A percentile compares a stretch with the other conserved stretches of the same genome.
These are phyloP conservation scores for Eremobia ochroleuca DNA, from an alignment of 2,888 invertebrate genomes.

Conservation along the genomic window DNA sequence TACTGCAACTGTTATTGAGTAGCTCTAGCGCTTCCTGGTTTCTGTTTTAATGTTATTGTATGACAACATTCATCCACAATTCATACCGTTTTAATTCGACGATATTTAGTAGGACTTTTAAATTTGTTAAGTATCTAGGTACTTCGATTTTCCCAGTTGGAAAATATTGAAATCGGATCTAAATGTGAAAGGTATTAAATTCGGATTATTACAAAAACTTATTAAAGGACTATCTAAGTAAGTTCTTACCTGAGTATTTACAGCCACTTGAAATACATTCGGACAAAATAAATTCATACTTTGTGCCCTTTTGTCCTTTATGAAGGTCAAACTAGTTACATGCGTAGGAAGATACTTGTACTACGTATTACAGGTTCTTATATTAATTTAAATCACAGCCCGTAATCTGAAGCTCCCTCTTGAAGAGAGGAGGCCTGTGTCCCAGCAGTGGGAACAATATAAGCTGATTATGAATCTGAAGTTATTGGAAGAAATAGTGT, in stretches of 20 bases:
- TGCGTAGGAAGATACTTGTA: background rate
- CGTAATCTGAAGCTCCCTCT: too few relatives aligned
- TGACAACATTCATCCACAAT: background rate
- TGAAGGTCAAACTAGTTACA: conserved; percentile 27
- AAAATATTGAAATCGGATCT: background rate
- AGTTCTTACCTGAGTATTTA: background rate
- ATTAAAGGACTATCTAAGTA: background rate
- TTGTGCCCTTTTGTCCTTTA: conserved; percentile 12
- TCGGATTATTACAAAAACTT: background rate
- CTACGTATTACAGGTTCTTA: background rate
- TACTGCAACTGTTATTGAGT: background rate
- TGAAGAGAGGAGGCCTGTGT: too few relatives aligned
- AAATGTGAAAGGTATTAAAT: background rate
- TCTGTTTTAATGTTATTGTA: background rate
- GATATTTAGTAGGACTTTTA: background rate
- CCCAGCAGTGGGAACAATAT: too few relatives aligned
- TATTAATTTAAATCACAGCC: conserved; percentile 1
- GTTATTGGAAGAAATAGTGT: background rate
- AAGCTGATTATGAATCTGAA: too few relatives aligned
- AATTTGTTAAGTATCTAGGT: too few relatives aligned
- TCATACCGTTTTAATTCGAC: background rate
- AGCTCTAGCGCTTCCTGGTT: background rate
- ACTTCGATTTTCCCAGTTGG: background rate
- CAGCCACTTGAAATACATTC: background rate
- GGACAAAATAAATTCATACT: background rate